Conservation (phyloP, 2,113 vertebrate species). For the Sclerurus mexicanus region DNA sequence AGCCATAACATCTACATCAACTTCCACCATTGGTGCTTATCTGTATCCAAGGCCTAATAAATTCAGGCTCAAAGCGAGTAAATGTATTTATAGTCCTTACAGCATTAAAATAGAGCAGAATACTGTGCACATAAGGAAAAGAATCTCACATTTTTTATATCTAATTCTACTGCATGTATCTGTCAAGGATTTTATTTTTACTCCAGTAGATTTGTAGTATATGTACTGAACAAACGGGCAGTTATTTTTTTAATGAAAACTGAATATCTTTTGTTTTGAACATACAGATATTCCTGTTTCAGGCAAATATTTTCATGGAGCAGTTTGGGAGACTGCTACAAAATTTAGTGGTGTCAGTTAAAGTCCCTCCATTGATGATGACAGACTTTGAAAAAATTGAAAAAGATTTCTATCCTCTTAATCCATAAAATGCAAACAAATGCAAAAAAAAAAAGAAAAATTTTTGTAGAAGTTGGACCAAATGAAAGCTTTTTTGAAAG, state of each 20-base stretch:
- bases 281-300: neutral
- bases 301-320: neutral
- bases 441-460: too few species aligned
- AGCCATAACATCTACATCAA: neutral
- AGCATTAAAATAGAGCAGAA: neutral
- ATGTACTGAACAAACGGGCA: neutral
- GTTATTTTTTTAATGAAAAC: neutral
- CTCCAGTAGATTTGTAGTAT: neutral
- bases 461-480: neutral
- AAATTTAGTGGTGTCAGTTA: neutral
- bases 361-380: neutral
- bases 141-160: neutral
- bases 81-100: neutral
- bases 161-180: neutral
- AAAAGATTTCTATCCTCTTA: neutral
- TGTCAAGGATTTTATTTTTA: neutral
- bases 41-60: neutral
- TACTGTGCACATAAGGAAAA: neutral
- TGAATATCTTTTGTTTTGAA: neutral
- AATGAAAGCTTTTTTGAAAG: neutral
- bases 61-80: neutral
- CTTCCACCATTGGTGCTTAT: neutral
- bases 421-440: neutral
- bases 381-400: neutral
- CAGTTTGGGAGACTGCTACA: neutral